phyloP scores from a whole-genome alignment of 2,797 vertebrate species.

The Pangasius krempfi region DNA sequence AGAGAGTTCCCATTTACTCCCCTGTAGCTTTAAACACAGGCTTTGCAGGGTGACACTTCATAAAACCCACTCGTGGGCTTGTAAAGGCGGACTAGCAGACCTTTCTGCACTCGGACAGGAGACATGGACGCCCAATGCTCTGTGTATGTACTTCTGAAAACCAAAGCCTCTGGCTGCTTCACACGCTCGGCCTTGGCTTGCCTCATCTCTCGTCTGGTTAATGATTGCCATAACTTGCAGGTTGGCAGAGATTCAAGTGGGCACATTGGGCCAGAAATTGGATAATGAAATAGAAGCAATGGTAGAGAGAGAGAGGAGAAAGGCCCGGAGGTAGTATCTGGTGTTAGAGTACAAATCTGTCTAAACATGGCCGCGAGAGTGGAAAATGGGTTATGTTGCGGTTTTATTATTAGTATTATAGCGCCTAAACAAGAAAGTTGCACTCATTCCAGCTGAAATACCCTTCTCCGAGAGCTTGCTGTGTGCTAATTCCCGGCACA shows the following conservation, averaged over 20 bases:
- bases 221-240: constrained; percentile 56
- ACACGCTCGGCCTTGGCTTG: constrained; percentile 47
- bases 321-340: constrained; percentile 34
- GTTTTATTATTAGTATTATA: constrained; percentile 31
- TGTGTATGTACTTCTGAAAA: neutral
- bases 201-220: constrained; percentile 53
- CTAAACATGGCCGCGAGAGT: constrained; percentile 44
- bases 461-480: constrained; percentile 2
- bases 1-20: constrained; percentile 43
- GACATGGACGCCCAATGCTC: neutral
- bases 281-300: constrained; percentile 50
- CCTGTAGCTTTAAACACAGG: constrained; percentile 51
- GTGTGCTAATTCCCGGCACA: constrained; percentile 3
- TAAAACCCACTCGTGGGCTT: constrained; percentile 46
- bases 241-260: constrained; percentile 51
- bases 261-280: constrained; percentile 38
- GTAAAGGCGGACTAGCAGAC: constrained; percentile 39
- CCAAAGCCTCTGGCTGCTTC: constrained; percentile 46
- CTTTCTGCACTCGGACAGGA: constrained; percentile 7
- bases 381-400: constrained; percentile 48
- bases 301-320: constrained; percentile 5
- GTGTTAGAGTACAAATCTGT: constrained; percentile 51
- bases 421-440: constrained; percentile 42
- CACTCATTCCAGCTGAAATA: constrained; percentile 42
- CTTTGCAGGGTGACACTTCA: constrained; percentile 59